Conservation (phyloP, 1,140 invertebrate genomes). For the Thaumatotibia leucotreta region DNA sequence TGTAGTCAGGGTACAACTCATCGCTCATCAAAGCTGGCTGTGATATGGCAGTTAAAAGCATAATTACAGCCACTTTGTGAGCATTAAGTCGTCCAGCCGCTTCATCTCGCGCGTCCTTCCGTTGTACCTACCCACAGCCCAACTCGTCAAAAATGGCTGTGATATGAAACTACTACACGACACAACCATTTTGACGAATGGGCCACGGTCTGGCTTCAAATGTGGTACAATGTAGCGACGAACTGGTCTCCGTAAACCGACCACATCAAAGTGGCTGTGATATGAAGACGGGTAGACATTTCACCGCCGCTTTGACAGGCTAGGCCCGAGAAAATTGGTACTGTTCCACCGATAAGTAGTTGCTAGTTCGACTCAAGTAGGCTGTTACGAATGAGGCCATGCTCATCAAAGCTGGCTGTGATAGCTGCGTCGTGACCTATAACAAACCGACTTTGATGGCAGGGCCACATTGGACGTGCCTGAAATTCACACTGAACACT, state of each 20-base stretch:
- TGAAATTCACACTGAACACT: conserved; percentile 6
- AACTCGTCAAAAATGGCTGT: conserved; percentile 76
- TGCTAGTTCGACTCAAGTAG: conserved; percentile 10
- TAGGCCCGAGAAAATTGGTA: conserved; percentile 51
- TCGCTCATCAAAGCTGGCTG: conserved; percentile 76
- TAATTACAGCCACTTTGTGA: conserved; percentile 67
- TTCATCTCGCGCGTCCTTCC: neutral
- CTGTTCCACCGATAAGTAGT: conserved; percentile 2
- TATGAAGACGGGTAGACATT: conserved; percentile 63
- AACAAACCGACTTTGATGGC: conserved; percentile 73
- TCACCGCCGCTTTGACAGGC: conserved; percentile 72
- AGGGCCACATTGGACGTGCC: conserved; percentile 46
- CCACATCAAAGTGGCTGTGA: conserved; percentile 76
- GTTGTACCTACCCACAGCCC: conserved; percentile 43
- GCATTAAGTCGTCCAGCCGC: conserved; percentile 25
- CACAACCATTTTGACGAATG: conserved; percentile 71
- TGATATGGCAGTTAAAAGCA: conserved; percentile 59
- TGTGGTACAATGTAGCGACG: conserved; percentile 11
- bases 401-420: conserved; percentile 77
- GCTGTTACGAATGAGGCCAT: conserved; percentile 45
- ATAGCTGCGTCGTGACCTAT: conserved; percentile 68
- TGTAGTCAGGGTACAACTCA: conserved; percentile 16
- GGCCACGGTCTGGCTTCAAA: conserved; percentile 39
- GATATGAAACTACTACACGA: conserved; percentile 55
- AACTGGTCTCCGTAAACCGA: conserved; percentile 61